Evolutionary conservation across 1,140 invertebrate species (phyloP).

Genomic region (Scaptodrosophila lebanonensis): DNA sequence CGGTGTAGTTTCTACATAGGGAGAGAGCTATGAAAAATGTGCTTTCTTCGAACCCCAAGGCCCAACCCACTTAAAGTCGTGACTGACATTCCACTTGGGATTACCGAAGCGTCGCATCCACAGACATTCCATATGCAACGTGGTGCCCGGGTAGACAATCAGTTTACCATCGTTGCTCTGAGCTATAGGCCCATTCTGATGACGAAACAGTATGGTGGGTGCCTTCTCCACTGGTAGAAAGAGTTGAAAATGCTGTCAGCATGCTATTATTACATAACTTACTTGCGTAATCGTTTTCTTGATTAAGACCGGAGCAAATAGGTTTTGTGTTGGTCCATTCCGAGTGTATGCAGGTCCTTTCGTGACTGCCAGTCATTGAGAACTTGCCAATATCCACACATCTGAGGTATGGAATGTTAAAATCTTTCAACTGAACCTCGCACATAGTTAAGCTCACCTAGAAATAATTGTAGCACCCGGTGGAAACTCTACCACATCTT

Average conservation of each 20-base stretch:
- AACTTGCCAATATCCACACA: slow-evolving; percentile 90
- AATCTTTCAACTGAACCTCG: background rate
- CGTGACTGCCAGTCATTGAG: slow-evolving; percentile 80
- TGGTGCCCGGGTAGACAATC: slow-evolving; percentile 89
- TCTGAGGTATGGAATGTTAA: slow-evolving; percentile 76
- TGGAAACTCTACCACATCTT: slow-evolving; percentile 86
- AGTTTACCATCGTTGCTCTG: slow-evolving; percentile 91
- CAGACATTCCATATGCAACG: slow-evolving; percentile 90
- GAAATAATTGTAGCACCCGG: slow-evolving; percentile 83
- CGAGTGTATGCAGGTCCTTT: slow-evolving; percentile 84
- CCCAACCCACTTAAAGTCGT: slow-evolving; percentile 80
- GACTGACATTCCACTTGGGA: slow-evolving; percentile 89
- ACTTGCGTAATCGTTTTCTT: slow-evolving; percentile 91
- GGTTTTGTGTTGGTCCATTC: slow-evolving; percentile 88
- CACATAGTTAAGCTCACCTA: slow-evolving; percentile 77
- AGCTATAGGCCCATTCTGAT: slow-evolving; percentile 88
- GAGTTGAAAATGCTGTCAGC: background rate
- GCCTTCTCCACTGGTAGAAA: slow-evolving; percentile 86
- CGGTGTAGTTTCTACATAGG: slow-evolving; percentile 83
- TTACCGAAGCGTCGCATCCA: slow-evolving; percentile 90
- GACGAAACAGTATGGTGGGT: slow-evolving; percentile 89
- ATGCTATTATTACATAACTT: slow-evolving; percentile 10
- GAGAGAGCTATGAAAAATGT: background rate
- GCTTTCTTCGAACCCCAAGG: background rate
- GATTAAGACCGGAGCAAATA: slow-evolving; percentile 87